Conservation (phyloP, 1,140 invertebrate species). For the Cheumatopsyche charites region DNA sequence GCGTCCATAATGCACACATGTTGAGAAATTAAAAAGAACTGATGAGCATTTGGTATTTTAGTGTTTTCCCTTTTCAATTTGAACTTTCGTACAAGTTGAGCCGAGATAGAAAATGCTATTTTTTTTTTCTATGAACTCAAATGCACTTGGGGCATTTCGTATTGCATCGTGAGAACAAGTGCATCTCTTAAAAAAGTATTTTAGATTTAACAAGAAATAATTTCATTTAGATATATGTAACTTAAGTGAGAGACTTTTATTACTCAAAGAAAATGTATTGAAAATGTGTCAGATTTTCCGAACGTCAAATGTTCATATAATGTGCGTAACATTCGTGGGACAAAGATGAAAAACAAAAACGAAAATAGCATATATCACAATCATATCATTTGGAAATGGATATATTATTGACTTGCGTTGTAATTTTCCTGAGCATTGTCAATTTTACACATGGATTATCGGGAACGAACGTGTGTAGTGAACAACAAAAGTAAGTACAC, state of each 20-base stretch:
- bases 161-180: conserved; percentile 27
- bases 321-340: neutral
- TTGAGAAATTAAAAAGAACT: too few relatives aligned
- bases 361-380: neutral
- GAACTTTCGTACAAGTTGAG: too few relatives aligned
- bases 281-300: neutral
- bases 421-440: conserved; percentile 38
- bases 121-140: neutral
- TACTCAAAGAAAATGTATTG: neutral
- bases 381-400: conserved; percentile 23
- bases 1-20: too few relatives aligned
- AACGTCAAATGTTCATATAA: neutral
- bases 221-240: too few relatives aligned
- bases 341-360: conserved; percentile 33
- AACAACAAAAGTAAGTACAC: conserved; percentile 60
- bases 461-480: conserved; percentile 59
- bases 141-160: conserved; percentile 2
- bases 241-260: too few relatives aligned
- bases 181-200: neutral
- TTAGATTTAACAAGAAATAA: too few relatives aligned
- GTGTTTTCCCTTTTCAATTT: too few relatives aligned
- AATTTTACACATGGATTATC: conserved; percentile 51
- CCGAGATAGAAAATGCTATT: too few relatives aligned
- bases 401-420: conserved; percentile 14
- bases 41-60: too few relatives aligned